These are phyloP conservation scores for Rhyacichthys aspro DNA, from an alignment of 2,797 vertebrate species.

Conservation along the genomic window DNA sequence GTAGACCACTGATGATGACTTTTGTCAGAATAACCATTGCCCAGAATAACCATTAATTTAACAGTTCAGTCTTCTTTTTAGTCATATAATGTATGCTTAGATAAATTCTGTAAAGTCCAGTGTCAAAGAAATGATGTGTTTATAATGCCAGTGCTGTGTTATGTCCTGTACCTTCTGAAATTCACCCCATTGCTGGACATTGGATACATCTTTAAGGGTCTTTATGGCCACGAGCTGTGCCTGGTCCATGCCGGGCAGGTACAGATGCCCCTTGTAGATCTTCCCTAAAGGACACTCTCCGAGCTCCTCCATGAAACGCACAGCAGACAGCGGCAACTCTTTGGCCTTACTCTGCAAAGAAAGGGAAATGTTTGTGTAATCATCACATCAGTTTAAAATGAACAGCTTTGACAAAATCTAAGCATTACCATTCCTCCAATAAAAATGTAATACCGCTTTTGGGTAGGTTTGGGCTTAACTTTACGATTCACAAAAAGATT, in stretches of 20 bases:
- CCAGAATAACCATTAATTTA: no score
- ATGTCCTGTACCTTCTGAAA: conserved; percentile 86
- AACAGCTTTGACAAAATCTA: no score
- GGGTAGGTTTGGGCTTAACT: no score
- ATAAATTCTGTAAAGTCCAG: no score
- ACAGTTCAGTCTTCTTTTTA: no score
- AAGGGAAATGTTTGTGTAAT: neutral
- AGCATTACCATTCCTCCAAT: no score
- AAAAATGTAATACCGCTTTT: no score
- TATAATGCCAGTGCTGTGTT: no score
- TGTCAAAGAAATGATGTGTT: neutral
- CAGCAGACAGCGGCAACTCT: conserved; percentile 94
- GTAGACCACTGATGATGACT: no score
- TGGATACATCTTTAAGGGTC: conserved; percentile 92
- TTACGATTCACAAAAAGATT: neutral
- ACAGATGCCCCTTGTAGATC: conserved; percentile 98
- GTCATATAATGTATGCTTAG: no score
- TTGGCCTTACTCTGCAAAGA: conserved; percentile 90
- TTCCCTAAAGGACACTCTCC: conserved; percentile 93
- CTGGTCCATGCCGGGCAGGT: conserved; percentile 97
- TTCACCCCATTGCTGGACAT: conserved; percentile 91
- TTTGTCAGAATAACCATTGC: no score
- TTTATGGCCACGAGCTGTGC: conserved; percentile 97
- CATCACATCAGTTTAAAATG: no score
- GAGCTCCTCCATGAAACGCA: conserved; percentile 98